Evolutionary conservation across 2,797 vertebrate genomes (phyloP).

Genomic region (Echiichthys vipera): DNA sequence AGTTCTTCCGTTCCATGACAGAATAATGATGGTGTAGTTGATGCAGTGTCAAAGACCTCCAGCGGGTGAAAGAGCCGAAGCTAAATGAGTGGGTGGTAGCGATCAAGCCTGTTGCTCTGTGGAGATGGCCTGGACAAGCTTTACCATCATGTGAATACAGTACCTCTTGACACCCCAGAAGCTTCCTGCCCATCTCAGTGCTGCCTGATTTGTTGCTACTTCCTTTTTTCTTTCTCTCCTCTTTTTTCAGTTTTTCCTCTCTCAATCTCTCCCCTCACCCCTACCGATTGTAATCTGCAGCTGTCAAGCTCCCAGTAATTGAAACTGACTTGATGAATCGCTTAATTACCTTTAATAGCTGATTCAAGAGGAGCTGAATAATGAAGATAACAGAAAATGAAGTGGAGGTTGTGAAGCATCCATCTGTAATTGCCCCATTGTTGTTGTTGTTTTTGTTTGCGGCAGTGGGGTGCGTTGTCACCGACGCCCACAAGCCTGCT

Average conservation of each 20-base stretch:
- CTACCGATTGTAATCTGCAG: conserved; percentile 91
- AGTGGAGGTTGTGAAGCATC: conserved; percentile 82
- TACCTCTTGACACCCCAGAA: conserved; percentile 28
- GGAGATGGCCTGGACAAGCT: too few relatives aligned
- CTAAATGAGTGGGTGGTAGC: conserved; percentile 54
- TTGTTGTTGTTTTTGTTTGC: conserved; percentile 74
- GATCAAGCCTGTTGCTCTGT: conserved; percentile 54
- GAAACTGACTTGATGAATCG: conserved; percentile 96
- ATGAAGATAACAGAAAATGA: conserved; percentile 89
- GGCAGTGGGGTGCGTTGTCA: conserved; percentile 49
- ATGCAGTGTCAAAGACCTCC: conserved; percentile 36
- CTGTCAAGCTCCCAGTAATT: conserved; percentile 94
- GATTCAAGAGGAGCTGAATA: conserved; percentile 91
- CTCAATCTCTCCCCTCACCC: conserved; percentile 59
- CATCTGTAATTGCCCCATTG: conserved; percentile 85
- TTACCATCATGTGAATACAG: too few relatives aligned
- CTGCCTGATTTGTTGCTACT: conserved; percentile 29
- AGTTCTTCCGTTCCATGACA: conserved; percentile 40
- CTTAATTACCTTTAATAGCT: conserved; percentile 95
- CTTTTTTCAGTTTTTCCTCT: conserved; percentile 55
- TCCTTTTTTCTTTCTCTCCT: conserved; percentile 38
- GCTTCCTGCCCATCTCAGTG: conserved; percentile 8
- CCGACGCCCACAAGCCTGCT: conserved; percentile 45
- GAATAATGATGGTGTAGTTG: conserved; percentile 60
- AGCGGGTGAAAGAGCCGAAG: conserved; percentile 45